Conservation (phyloP, 2,113 vertebrate genomes). For the Manacus vitellinus region DNA sequence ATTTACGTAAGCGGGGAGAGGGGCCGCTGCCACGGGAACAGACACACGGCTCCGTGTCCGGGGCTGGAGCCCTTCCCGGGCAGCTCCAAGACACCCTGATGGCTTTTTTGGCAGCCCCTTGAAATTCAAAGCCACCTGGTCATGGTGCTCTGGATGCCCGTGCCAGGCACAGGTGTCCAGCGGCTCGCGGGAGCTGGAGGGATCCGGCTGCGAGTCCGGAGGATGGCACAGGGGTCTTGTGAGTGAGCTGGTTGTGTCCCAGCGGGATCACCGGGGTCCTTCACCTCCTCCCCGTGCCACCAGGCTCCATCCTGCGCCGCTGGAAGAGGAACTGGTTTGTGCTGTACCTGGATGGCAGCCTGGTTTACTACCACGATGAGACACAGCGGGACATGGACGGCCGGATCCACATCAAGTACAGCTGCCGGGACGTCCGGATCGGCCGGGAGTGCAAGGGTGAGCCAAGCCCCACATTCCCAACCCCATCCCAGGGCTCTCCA, state of each 20-base stretch:
- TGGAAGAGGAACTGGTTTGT: slow-evolving; percentile 98
- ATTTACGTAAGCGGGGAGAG: not conserved
- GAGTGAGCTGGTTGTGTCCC: fast-evolving
- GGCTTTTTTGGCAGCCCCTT: not conserved
- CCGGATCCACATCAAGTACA: slow-evolving; percentile 80
- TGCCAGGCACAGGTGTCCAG: not conserved
- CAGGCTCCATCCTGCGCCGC: slow-evolving; percentile 87
- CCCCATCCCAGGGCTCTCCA: not conserved
- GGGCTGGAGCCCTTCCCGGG: not conserved
- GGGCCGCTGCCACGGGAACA: not conserved
- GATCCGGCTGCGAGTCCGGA: fast-evolving
- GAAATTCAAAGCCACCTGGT: not conserved
- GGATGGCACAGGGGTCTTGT: fast-evolving
- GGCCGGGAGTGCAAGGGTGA: slow-evolving; percentile 90
- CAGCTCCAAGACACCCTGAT: not conserved
- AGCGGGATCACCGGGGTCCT: fast-evolving
- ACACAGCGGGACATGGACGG: slow-evolving; percentile 83
- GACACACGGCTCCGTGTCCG: not conserved
- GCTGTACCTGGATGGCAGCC: slow-evolving; percentile 90
- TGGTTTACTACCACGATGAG: slow-evolving; percentile 88
- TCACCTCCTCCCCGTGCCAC: not conserved
- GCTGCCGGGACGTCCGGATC: slow-evolving; percentile 80
- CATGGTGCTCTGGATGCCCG: fast-evolving
- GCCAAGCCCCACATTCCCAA: fast-evolving
- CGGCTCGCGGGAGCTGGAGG: fast-evolving